These are phyloP conservation scores for Muntiacus reevesi DNA, from an alignment of 2,113 vertebrate genomes.

Conservation along the genomic window DNA sequence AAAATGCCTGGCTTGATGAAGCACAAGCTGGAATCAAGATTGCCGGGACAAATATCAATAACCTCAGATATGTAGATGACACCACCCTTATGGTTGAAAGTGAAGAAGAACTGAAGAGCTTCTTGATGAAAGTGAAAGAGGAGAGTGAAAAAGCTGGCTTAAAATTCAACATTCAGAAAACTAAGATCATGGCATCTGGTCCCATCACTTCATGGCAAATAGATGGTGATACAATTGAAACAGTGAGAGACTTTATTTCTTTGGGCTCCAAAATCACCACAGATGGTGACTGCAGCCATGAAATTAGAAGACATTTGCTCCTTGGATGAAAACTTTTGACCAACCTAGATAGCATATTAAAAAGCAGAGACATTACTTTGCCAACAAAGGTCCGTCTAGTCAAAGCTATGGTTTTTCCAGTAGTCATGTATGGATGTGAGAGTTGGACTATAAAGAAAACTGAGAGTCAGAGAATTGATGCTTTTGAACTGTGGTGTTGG, in stretches of 20 bases:
- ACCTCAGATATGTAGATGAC: background rate
- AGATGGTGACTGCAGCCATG: background rate
- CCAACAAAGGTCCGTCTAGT: background rate
- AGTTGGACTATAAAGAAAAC: background rate
- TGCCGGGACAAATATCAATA: background rate
- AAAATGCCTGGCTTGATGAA: background rate
- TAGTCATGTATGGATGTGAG: background rate
- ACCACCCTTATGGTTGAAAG: background rate
- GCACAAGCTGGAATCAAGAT: background rate
- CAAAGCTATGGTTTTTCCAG: background rate
- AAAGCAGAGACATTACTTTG: background rate
- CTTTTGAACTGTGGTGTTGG: background rate
- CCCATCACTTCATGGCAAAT: background rate
- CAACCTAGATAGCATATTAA: background rate
- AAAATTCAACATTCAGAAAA: background rate
- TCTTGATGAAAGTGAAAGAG: background rate
- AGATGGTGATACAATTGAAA: background rate
- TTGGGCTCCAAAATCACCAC: background rate
- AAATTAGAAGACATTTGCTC: background rate
- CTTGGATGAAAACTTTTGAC: background rate
- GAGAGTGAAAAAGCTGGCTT: background rate
- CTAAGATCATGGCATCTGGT: background rate
- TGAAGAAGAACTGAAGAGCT: fast-evolving
- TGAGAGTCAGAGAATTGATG: background rate
- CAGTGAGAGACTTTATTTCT: background rate